Evolutionary conservation across 1,140 invertebrate species (phyloP).

Genomic region (Amyelois transitella): DNA sequence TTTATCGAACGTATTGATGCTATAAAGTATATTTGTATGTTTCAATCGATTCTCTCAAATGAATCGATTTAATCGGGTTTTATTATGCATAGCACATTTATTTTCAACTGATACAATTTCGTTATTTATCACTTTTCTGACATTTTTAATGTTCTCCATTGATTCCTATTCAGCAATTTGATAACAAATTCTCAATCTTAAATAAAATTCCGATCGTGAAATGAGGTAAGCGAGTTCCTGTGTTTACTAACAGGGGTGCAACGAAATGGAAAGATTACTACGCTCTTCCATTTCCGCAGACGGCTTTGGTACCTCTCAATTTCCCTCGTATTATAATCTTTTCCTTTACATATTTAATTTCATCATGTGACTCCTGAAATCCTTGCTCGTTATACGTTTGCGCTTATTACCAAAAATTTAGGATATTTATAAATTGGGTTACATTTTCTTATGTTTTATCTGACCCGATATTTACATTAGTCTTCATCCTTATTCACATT

Average conservation of each 20-base stretch:
- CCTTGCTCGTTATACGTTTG: not conserved
- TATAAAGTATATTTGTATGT: no score
- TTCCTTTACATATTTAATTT: constrained; percentile 2
- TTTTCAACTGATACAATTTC: no score
- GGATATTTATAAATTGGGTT: not conserved
- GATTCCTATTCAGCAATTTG: not conserved
- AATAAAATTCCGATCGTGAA: not conserved
- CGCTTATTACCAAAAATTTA: not conserved
- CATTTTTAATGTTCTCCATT: no score
- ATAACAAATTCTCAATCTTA: no score
- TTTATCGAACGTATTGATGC: no score
- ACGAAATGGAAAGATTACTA: constrained; percentile 9
- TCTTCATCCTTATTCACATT: no score
- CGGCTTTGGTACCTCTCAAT: not conserved
- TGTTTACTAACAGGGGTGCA: not conserved
- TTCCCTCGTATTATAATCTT: constrained; percentile 4
- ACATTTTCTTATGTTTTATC: not conserved
- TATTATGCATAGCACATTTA: no score
- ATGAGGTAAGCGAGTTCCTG: not conserved
- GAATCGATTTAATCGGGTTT: no score
- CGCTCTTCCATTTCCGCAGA: constrained; percentile 8
- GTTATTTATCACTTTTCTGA: no score
- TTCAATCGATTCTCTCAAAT: no score
- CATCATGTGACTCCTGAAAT: not conserved
- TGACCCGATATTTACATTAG: no score